A percentile compares a stretch with the other conserved stretches of the same genome.
Conservation (phyloP, 2,888 invertebrate species). For the Antheraea yamamai region DNA sequence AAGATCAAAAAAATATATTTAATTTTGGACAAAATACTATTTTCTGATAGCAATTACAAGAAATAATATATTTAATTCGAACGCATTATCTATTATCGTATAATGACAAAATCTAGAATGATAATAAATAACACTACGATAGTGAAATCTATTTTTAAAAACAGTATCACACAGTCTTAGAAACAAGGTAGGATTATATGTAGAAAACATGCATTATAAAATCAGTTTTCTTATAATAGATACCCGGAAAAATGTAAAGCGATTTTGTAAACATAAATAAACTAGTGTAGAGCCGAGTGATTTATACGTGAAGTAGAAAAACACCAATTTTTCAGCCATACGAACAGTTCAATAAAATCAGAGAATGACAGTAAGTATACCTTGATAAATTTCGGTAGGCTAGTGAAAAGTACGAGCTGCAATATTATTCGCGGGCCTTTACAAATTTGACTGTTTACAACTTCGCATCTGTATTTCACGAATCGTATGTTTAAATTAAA, state of each 20-base stretch:
- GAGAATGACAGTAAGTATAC: conserved; percentile 22
- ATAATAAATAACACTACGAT: neutral
- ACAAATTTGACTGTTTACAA: conserved; percentile 7
- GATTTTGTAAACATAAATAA: conserved; percentile 25
- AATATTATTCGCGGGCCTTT: conserved; percentile 9
- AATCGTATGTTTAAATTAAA: conserved; percentile 11
- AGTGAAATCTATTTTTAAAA: neutral
- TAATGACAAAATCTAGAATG: neutral
- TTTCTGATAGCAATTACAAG: neutral
- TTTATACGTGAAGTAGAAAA: conserved; percentile 21
- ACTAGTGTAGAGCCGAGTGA: conserved; percentile 23
- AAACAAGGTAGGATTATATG: neutral
- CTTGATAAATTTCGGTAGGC: conserved; percentile 16
- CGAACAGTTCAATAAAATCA: conserved; percentile 22
- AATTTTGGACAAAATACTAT: neutral
- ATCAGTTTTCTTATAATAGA: conserved; percentile 18
- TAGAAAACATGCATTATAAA: neutral
- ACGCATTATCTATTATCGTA: neutral
- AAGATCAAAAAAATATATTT: neutral
- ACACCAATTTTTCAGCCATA: conserved; percentile 19
- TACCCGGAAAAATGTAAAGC: conserved; percentile 23
- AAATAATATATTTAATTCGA: neutral
- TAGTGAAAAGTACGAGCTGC: conserved; percentile 12
- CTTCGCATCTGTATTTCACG: neutral
- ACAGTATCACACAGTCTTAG: neutral